Evolutionary conservation across 2,888 invertebrate genomes (phyloP).

Genomic region (Rugalucina vietnamica): DNA sequence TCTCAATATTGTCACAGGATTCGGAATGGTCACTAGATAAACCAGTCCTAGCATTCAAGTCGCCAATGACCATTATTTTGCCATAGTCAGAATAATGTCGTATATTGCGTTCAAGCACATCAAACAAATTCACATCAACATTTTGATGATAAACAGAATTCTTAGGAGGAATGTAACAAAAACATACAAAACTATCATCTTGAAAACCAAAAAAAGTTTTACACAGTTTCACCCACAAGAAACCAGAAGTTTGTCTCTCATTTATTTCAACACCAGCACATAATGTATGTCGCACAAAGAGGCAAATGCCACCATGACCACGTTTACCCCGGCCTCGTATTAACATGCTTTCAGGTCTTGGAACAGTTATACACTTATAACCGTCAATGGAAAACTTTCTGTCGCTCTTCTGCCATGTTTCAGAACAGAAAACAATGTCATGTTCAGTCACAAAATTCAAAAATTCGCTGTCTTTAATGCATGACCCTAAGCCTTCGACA

Average conservation of each 20-base stretch:
- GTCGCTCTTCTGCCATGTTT: slow-evolving; percentile 17
- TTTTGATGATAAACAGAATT: slow-evolving; percentile 12
- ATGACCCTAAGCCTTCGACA: slow-evolving; percentile 6
- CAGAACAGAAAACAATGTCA: slow-evolving; percentile 12
- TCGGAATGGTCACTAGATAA: not conserved
- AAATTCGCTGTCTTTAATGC: slow-evolving; percentile 13
- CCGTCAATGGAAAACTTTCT: slow-evolving; percentile 10
- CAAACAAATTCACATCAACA: not conserved
- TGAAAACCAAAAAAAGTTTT: not conserved
- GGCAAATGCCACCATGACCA: not conserved
- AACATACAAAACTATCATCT: not conserved
- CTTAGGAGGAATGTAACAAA: not conserved
- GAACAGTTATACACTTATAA: slow-evolving; percentile 7
- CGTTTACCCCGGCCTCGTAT: not conserved
- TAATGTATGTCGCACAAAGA: not conserved
- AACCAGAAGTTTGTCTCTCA: not conserved
- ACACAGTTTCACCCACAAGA: not conserved
- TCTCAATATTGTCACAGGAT: not conserved
- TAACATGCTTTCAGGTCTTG: not conserved
- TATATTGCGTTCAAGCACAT: not conserved
- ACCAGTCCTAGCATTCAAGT: slow-evolving; percentile 10
- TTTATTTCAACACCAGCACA: not conserved
- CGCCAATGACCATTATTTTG: slow-evolving; percentile 6
- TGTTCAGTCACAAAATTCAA: not conserved
- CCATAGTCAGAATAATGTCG: slow-evolving; percentile 1